Base-by-base conservation (phyloP, 2,888 invertebrate species). In the Ophioninae sp. region DNA sequence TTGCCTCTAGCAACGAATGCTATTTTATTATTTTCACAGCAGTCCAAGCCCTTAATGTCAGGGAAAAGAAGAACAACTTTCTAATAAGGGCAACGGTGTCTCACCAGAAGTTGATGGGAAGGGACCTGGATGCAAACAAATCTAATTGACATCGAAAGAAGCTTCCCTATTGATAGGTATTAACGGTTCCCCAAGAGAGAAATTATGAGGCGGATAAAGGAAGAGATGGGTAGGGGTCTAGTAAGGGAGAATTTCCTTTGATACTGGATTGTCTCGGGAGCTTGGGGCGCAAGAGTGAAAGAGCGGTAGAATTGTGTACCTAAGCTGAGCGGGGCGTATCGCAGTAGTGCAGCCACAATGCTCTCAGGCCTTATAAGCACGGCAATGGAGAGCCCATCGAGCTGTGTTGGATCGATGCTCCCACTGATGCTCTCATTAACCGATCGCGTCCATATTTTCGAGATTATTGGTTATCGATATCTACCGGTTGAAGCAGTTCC, bases 381-480 rank as follows among this genome's bases (percentile, higher is more conserved):
- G 59, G 65, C 67, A 9, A 56, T 68, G 68, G 23, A 51, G 51
- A 44, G 67, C 41, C 51, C 37, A 22, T 13, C 63, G 13, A 63
- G 73, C 63, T 73, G 61, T 64, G 39, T 65, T 75, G 56, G 67
- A 79, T 83, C 69, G 69, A 76, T 74, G 63, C 39, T 72, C 67
- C 61, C 37, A 59, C 68, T 58, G 67, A 69, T 80, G 56, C 67
- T 84, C 74, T 81, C 74, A 84, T 84, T 84, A 84, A 65, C 74
- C 64, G 74, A 79, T 78, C 78, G 51, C 61, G 17, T 41, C 51
- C 61, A 74, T 71, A 81, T 81, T 81, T 72, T 56, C 81, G 67
- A 81, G 81, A 81, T 79, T 84, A 84, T 81, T 78, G 84, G 81
- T 81, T 84, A 79, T 81, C 84, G 78, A 83, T 83, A 80, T 80